phyloP scores from a whole-genome alignment of 2,888 invertebrate genomes.

The Hipparchia semele region DNA sequence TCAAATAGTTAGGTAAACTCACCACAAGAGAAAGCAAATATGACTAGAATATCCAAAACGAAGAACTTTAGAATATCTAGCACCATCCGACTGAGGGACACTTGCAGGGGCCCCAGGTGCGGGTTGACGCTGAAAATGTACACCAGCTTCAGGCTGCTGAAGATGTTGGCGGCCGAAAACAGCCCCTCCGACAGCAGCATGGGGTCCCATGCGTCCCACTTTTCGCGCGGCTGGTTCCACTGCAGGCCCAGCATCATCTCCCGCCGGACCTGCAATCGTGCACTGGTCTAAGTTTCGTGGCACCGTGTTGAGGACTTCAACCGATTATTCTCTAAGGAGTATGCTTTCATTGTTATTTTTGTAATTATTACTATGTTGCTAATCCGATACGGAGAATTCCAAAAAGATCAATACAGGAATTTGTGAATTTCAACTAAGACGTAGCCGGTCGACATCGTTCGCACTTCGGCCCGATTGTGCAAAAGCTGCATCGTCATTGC shows the following conservation, averaged over 20 bases:
- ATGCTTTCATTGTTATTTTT: not conserved
- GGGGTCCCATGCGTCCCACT: conserved; percentile 99
- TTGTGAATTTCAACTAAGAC: too few relatives aligned
- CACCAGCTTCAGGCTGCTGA: conserved; percentile 96
- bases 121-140: conserved; percentile 99
- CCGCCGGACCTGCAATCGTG: conserved; percentile 85
- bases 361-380: not conserved
- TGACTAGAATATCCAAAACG: conserved; percentile 94
- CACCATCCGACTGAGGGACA: conserved; percentile 96
- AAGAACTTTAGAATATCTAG: conserved; percentile 98
- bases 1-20: conserved; percentile 60
- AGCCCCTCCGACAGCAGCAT: conserved; percentile 97
- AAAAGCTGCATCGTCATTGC: too few relatives aligned
- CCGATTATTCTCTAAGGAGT: not conserved
- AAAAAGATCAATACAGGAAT: too few relatives aligned
- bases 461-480: not conserved
- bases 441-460: too few relatives aligned
- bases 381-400: too few relatives aligned
- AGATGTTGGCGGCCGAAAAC: conserved; percentile 99
- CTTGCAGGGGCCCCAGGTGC: conserved; percentile 97
- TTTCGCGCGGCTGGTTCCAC: conserved; percentile 89
- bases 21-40: conserved; percentile 98
- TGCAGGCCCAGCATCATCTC: conserved; percentile 84
- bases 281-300: not conserved
- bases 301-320: too few relatives aligned